Base-by-base conservation (phyloP, 2,888 invertebrate species). In the Chrysotoxum bicinctum region DNA sequence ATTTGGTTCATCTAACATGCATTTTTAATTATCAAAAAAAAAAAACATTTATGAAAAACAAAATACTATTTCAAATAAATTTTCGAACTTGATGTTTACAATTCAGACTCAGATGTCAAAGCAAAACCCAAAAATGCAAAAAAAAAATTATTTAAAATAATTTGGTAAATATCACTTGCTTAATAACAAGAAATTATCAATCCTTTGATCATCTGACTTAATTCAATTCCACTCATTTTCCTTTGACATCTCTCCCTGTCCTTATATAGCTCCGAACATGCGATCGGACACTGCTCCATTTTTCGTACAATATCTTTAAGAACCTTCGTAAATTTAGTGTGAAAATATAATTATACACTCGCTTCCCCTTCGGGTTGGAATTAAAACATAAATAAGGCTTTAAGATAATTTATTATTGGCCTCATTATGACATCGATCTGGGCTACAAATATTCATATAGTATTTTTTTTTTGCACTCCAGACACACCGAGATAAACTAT, bases 321-420 rank as follows among this genome's bases (percentile, higher is more conserved):
- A 35, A 16, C 32, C 12, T 48, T 60, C 7, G 40, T 12, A 21
- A 32, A 48, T 52, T 64, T 69, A 56, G 84, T 72, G 84, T 80
- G 75, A 84, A 75, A 66, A 74, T 70, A 60, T 75, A 75, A 72
- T 56, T 7, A 64, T 60, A 8, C 9, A 32, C 30, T 7, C 50
- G 79, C 75, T 19, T 35, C 54, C 66, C 30, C 62, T 76, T 68
- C 60, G 75, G 76, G 62, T 69, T 69, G 54, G 73, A 85, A 85
- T 81, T 81, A 76, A 85, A 81, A 69, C 85, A 85, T 81, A 85
- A 85, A 85, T 85, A 76, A 62, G 81, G 52, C 72, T 85, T 85
- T 69, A 81, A 85, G 40, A 76, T 85, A 81, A 85, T 85, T 85
- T 85, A 81, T 81, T 80, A 81, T 76, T 81, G 81, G 72, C 85